Evolutionary conservation across 2,797 vertebrate species (phyloP), one percentile per base, ranked within the genome.

Genomic region (Gymnothorax javanicus): DNA sequence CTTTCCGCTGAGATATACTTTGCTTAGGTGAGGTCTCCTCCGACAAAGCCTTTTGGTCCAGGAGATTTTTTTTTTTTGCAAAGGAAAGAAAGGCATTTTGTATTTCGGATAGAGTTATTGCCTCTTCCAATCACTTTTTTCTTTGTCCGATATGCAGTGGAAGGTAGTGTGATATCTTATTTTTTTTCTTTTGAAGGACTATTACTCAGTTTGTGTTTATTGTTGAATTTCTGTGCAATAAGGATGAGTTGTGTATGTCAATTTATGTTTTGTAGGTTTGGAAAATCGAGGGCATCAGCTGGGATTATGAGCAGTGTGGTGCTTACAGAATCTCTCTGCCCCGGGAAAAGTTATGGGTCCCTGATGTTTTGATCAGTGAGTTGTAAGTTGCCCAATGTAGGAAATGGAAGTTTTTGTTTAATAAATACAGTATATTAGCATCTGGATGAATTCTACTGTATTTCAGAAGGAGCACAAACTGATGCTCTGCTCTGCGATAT

Each of bases 331-430:
- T 94, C 67, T 90, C 90, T 33, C 52, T 94, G 8, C 91, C 92
- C 60, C 84, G 87, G 13, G 73, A 91, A 64, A 87, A 92, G 5
- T 89, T 94, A 0, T 93, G 93, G 93, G 86, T 91, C 83, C 92
- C 93, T 20, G 93, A 93, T 85, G 87, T 92, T 84, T 87, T 92
- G 79, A 92, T 91, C 8, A 23, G 89, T 82, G 91, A 94, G 82
- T 91, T 92, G 92, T 94, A 83, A 91, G 93, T 93, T 17, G 1
- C 15, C n/a, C 71, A 64, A 12, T 64, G 23, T 64, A 64, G 23
- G 12, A 23, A 13, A 23, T 13, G 62, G 23, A 64, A 64, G 62
- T 64, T 13, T 7, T 64, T 64, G 62, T 7, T 64, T 64, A 12
- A 57, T 58, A 52, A 59, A 2, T 43, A 52, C 60, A 11, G 57